phyloP scores from a whole-genome alignment of 2,797 vertebrate genomes.

The Xerus rutilus region DNA sequence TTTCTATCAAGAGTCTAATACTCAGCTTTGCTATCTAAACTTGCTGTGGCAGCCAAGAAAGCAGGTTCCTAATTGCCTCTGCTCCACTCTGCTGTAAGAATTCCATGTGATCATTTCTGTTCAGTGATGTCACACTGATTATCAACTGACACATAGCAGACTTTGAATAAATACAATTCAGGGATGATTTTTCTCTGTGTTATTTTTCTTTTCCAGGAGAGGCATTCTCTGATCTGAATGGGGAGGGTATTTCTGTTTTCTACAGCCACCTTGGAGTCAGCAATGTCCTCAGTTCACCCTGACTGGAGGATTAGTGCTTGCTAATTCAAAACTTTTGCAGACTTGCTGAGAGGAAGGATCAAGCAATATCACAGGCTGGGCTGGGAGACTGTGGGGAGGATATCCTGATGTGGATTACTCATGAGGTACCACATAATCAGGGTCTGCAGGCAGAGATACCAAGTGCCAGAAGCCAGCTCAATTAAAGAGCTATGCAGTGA shows the following conservation, averaged over 20 bases:
- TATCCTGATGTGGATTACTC: constrained; percentile 85
- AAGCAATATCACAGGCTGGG: constrained; percentile 75
- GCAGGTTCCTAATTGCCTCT: neutral
- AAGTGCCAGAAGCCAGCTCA: constrained; percentile 72
- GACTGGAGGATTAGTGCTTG: constrained; percentile 84
- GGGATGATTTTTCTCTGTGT: neutral
- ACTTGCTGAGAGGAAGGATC: constrained; percentile 79
- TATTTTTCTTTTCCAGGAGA: neutral
- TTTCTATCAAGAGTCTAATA: neutral
- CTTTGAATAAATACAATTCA: neutral
- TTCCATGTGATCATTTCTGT: neutral
- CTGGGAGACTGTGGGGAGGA: constrained; percentile 82
- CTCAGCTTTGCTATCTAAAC: neutral
- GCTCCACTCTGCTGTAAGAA: neutral
- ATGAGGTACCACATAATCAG: constrained; percentile 84
- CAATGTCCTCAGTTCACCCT: constrained; percentile 82
- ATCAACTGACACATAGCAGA: neutral
- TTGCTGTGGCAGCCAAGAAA: neutral
- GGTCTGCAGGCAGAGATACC: constrained; percentile 83
- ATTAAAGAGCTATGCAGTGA: constrained; percentile 78
- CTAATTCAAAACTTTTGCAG: constrained; percentile 84
- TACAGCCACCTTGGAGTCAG: constrained; percentile 72
- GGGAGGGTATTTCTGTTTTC: constrained; percentile 80
- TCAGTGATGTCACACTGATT: neutral
- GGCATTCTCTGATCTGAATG: neutral